These are phyloP conservation scores for Propithecus deckenii DNA, from an alignment of 2,797 vertebrate species.

Conservation along the genomic window DNA sequence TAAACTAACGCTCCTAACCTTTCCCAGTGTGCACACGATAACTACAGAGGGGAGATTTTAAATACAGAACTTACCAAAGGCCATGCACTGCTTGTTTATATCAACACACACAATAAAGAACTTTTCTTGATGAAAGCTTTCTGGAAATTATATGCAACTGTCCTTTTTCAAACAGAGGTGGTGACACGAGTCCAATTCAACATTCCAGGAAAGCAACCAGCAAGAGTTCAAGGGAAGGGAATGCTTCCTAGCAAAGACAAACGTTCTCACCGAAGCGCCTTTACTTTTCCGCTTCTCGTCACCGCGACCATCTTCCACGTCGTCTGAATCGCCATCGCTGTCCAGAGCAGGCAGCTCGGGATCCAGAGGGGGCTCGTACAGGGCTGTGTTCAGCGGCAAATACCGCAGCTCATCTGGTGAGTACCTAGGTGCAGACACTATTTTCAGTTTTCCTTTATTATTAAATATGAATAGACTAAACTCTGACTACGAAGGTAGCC, in stretches of 20 bases:
- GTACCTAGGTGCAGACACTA: slow-evolving; percentile 86
- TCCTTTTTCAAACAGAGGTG: background rate
- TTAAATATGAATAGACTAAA: rapidly evolving
- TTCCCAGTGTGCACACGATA: background rate
- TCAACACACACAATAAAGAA: background rate
- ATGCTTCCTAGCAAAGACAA: background rate
- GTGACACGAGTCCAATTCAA: background rate
- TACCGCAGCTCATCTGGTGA: slow-evolving; percentile 98
- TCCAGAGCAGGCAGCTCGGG: slow-evolving; percentile 95
- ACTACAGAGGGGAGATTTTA: background rate
- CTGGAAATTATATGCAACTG: background rate
- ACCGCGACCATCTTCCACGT: slow-evolving; percentile 90
- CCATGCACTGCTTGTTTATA: background rate
- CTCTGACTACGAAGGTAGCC: background rate
- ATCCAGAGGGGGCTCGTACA: slow-evolving; percentile 97
- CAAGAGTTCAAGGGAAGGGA: background rate
- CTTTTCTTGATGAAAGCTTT: background rate
- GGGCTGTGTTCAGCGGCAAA: slow-evolving; percentile 95
- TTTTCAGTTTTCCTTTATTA: background rate
- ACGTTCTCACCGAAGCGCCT: slow-evolving; percentile 92
- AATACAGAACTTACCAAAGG: background rate
- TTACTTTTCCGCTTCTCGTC: slow-evolving; percentile 93
- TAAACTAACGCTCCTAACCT: background rate
- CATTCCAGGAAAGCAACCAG: background rate
- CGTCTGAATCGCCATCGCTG: slow-evolving; percentile 97